Conservation (phyloP, 2,797 vertebrate genomes). For the Coilia nasus region DNA sequence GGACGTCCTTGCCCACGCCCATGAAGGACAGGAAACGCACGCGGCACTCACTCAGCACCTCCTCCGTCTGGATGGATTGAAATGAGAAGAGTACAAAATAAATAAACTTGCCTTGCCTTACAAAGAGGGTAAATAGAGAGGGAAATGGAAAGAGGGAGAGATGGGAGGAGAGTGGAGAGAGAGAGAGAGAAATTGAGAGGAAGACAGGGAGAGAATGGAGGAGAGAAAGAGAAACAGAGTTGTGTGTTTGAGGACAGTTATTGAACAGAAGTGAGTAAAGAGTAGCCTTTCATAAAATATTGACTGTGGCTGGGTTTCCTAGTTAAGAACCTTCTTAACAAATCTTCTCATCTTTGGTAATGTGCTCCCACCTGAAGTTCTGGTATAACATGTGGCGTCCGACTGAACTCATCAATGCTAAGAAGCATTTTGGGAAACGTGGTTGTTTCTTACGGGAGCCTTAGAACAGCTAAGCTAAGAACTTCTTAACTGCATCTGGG, state of each 20-base stretch:
- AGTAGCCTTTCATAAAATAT: too few species aligned
- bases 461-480: too few species aligned
- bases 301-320: not conserved
- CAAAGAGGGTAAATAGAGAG: not conserved
- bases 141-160: not conserved
- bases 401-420: too few species aligned
- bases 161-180: not conserved
- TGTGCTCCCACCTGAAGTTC: too few species aligned
- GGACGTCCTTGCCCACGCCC: constrained; percentile 91
- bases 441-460: too few species aligned
- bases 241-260: not conserved
- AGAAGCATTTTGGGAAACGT: too few species aligned
- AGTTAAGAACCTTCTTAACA: too few species aligned
- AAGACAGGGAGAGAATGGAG: not conserved
- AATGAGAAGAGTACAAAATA: not conserved
- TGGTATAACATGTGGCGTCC: too few species aligned
- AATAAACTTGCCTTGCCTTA: too few species aligned
- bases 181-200: not conserved
- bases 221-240: not conserved
- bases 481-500: too few species aligned
- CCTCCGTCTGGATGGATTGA: constrained; percentile 74
- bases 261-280: too few species aligned
- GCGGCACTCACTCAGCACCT: constrained; percentile 89
- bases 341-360: too few species aligned
- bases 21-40: constrained; percentile 97